Conservation (phyloP, 2,113 vertebrate species). For the Glaucomys volans region DNA sequence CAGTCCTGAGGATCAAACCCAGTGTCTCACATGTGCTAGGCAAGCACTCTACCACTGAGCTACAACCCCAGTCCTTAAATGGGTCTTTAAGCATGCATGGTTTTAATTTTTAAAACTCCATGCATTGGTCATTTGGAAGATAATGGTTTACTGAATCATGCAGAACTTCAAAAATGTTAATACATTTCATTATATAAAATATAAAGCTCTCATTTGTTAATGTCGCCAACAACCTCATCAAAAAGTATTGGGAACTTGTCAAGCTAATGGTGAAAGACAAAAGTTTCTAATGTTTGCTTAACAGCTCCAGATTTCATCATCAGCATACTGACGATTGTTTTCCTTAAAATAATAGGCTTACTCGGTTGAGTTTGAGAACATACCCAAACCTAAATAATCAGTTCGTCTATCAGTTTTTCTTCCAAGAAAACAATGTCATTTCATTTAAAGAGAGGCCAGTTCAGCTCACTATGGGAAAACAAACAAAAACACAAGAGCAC, state of each 20-base stretch:
- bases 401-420: neutral
- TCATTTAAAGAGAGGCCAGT: neutral
- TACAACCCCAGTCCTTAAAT: too few relatives aligned
- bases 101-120: neutral
- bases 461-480: neutral
- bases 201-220: neutral
- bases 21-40: too few relatives aligned
- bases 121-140: neutral
- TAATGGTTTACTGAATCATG: neutral
- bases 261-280: neutral
- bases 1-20: too few relatives aligned
- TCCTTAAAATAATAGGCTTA: neutral
- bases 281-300: neutral
- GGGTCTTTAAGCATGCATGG: neutral
- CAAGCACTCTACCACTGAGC: too few relatives aligned
- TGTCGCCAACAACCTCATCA: neutral
- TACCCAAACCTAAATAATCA: neutral
- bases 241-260: neutral
- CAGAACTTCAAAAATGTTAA: neutral
- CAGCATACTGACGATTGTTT: neutral
- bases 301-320: neutral
- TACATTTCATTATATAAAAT: neutral
- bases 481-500: neutral
- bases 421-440: neutral
- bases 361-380: neutral